Conservation (phyloP, 2,797 vertebrate genomes). For the Gallinago stenura region DNA sequence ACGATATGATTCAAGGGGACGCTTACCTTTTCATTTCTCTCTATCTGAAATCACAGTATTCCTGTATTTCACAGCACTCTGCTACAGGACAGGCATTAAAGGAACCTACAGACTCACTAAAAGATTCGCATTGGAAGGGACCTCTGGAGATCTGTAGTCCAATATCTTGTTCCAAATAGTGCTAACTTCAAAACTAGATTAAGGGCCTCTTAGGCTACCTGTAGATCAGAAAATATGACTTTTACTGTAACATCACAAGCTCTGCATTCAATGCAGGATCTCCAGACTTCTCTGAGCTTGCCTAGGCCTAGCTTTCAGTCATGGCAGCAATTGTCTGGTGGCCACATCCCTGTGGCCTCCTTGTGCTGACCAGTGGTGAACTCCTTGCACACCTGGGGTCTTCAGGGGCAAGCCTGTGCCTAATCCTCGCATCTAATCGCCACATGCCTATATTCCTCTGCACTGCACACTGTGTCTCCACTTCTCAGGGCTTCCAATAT, state of each 20-base stretch:
- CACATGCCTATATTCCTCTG: rapidly evolving
- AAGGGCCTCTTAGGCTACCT: background rate
- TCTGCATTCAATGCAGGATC: background rate
- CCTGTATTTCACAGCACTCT: background rate
- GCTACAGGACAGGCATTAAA: background rate
- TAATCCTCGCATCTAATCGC: background rate
- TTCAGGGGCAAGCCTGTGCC: background rate
- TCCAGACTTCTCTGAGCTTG: background rate
- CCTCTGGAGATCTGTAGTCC: background rate
- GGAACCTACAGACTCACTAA: background rate
- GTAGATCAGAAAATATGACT: background rate
- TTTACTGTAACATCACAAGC: background rate
- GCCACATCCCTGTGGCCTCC: background rate
- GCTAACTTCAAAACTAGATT: background rate
- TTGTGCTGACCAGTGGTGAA: background rate
- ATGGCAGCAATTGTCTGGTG: background rate
- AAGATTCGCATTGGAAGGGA: background rate
- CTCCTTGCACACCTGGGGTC: background rate
- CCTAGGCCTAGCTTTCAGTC: background rate
- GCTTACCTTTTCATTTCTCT: background rate
- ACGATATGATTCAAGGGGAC: background rate
- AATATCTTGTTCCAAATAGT: background rate
- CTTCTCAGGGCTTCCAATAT: background rate
- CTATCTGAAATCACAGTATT: background rate
- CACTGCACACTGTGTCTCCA: background rate